A percentile compares a stretch with the other conserved stretches of the same genome.
Evolutionary conservation across 2,797 vertebrate genomes (phyloP).

Genomic region (Sphenodon punctatus): DNA sequence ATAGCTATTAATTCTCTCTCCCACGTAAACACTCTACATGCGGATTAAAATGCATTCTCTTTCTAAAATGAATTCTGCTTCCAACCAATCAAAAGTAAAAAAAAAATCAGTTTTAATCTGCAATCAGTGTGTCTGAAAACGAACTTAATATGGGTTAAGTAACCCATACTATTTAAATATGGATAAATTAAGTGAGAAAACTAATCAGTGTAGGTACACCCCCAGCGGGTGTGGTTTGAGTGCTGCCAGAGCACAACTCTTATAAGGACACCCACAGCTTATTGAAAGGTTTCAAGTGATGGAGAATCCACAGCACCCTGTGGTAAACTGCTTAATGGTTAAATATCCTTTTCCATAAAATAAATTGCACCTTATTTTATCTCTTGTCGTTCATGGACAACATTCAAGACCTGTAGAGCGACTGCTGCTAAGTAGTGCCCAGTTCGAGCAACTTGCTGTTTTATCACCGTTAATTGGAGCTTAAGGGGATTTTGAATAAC

Average conservation of each 20-base stretch:
- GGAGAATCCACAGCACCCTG: background rate
- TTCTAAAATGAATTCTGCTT: no score
- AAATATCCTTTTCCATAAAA: background rate
- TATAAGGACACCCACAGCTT: background rate
- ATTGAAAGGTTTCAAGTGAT: background rate
- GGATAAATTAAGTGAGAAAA: no score
- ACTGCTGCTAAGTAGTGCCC: background rate
- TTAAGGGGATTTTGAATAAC: background rate
- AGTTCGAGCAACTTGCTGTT: background rate
- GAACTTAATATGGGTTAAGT: no score
- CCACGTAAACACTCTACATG: no score
- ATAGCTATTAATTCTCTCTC: no score
- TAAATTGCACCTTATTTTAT: background rate
- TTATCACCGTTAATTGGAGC: background rate
- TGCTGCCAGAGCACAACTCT: background rate
- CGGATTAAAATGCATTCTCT: no score
- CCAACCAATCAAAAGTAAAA: no score
- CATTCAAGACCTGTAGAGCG: accelerated
- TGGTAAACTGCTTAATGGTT: background rate
- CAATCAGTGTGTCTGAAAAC: no score
- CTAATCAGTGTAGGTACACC: no score
- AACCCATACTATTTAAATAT: no score
- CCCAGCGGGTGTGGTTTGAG: no score
- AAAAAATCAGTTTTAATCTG: no score
- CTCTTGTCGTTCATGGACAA: background rate